These are phyloP conservation scores for Lacanobia wlatinum DNA, from an alignment of 2,888 invertebrate genomes.

Conservation along the genomic window DNA sequence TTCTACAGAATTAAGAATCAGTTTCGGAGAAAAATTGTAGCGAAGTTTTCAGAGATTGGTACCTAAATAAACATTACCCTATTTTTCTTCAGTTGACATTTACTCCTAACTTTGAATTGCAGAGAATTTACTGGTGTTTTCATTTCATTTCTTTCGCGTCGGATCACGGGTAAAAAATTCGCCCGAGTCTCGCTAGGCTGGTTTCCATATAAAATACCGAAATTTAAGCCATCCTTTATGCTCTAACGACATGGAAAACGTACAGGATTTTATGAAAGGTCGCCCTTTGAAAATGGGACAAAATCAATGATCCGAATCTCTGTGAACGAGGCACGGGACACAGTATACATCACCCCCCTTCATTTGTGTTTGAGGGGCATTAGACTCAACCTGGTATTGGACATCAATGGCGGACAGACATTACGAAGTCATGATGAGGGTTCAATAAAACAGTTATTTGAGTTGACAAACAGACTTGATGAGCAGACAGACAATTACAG, in stretches of 20 bases:
- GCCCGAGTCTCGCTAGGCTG: not conserved
- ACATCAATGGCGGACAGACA: slow-evolving; percentile 46
- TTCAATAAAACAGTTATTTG: slow-evolving; percentile 19
- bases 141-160: slow-evolving; percentile 17
- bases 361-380: slow-evolving; percentile 32
- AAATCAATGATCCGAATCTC: slow-evolving; percentile 60
- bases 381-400: slow-evolving; percentile 1
- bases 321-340: slow-evolving; percentile 14
- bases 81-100: slow-evolving; percentile 8
- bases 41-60: not conserved
- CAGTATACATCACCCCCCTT: slow-evolving; percentile 42
- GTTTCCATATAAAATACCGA: slow-evolving; percentile 25
- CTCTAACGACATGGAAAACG: slow-evolving; percentile 37
- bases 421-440: slow-evolving; percentile 32
- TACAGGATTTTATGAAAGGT: slow-evolving; percentile 36
- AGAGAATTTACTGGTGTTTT: slow-evolving; percentile 10
- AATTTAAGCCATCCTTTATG: slow-evolving; percentile 30
- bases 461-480: slow-evolving; percentile 4
- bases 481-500: not conserved
- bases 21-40: not conserved
- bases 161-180: slow-evolving; percentile 7
- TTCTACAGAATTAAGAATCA: not conserved
- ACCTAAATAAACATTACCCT: not conserved
- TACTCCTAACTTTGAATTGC: slow-evolving; percentile 17
- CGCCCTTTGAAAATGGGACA: slow-evolving; percentile 51